A percentile compares a stretch with the other conserved stretches of the same genome.
These are phyloP conservation scores for Daboia siamensis DNA, from an alignment of 2,113 vertebrate genomes.

Conservation along the genomic window DNA sequence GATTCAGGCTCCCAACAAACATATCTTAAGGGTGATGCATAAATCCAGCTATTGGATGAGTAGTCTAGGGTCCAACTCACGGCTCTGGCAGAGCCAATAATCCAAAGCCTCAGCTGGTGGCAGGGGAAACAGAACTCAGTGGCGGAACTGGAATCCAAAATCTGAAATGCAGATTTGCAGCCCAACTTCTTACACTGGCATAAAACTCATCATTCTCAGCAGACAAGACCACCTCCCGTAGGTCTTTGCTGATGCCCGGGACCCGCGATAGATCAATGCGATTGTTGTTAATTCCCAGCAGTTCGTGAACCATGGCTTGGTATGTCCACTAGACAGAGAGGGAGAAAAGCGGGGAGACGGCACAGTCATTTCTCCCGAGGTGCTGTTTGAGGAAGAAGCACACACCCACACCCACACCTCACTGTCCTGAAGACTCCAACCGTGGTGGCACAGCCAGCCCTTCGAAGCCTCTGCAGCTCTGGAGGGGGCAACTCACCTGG, in stretches of 20 bases:
- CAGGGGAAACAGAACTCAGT: fast-evolving
- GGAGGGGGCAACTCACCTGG: conserved; percentile 61
- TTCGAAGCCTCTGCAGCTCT: neutral
- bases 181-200: conserved; percentile 79
- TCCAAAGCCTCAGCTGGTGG: neutral
- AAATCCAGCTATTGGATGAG: neutral
- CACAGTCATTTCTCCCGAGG: too few relatives aligned
- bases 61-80: neutral
- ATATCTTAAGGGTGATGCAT: neutral
- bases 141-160: neutral
- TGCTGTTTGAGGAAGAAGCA: neutral
- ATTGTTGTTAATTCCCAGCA: conserved; percentile 95
- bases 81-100: neutral
- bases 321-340: conserved; percentile 86
- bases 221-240: conserved; percentile 90
- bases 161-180: fast-evolving
- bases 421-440: neutral
- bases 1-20: neutral
- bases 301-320: conserved; percentile 96
- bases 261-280: conserved; percentile 92
- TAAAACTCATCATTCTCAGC: conserved; percentile 97
- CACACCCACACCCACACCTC: too few relatives aligned
- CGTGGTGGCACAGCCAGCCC: neutral
- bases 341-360: neutral
- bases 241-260: conserved; percentile 89